Base-by-base conservation (phyloP, 2,888 invertebrate genomes). In the Xestia xanthographa region DNA sequence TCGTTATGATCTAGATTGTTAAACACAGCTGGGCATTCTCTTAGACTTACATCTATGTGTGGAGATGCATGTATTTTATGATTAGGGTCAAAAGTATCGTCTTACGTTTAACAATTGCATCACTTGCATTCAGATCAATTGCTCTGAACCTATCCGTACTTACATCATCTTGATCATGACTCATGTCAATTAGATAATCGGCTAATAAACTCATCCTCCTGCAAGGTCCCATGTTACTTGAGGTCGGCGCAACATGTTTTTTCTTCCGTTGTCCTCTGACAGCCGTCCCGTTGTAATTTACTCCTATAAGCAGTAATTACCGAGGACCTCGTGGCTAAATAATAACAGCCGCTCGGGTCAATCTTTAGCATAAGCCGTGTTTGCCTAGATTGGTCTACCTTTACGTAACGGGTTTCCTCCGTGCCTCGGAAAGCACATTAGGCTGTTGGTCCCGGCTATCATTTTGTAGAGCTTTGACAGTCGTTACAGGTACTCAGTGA, bases 41-140 rank as follows among this genome's bases (percentile, higher is more conserved):
- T 34, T 38, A 29, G 17, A 17, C n/a, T 1, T 14, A 20, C 20
- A 68, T 67, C 14, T n/a, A 2, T 8, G 14, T 14, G 1, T n/a
- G 5, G 12, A 72, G 43, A 74, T 74, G 60, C 34, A 71, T 9
- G 45, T 29, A 75, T 58, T 17, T n/a, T n/a, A 41, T 41, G 9
- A 76, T 50, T 41, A 48, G 20, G 77, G 79, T 48, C 80, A 80
- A 34, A 34, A 53, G 48, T 80, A 66, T 82, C 29, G 38, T 65
- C 20, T 71, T 70, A 56, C 56, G 56, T 45, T 82, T 53, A 80
- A n/a, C 41, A 29, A 43, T 56, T 65, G 65, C 65, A 82, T 77
- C 26, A 56, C 26, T 26, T 56, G 56, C 41, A 73, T 22, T 34
- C 53, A 48, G 56, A 71, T 50, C 63, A 83, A 72, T 53, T 67